Conservation (phyloP, 92 coral and sea anemone species). For the Siderastrea radians region DNA sequence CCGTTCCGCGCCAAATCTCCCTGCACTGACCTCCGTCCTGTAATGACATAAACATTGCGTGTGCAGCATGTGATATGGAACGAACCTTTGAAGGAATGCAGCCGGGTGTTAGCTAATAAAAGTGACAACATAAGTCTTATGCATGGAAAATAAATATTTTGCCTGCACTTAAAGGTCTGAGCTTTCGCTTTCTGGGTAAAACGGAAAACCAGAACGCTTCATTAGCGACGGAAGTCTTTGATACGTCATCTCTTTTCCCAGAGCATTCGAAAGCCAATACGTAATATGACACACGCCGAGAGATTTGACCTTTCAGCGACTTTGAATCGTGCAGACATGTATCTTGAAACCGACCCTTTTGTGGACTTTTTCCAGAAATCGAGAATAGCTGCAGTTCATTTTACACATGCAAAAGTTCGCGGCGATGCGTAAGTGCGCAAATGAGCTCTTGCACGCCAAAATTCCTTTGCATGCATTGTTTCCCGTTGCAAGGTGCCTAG, state of each 20-base stretch:
- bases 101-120: background rate
- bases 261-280: constrained; percentile 57
- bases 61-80: background rate
- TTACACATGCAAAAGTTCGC: background rate
- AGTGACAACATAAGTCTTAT: background rate
- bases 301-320: constrained; percentile 24
- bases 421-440: background rate
- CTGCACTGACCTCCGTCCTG: constrained; percentile 26
- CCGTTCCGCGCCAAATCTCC: constrained; percentile 60
- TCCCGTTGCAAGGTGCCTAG: constrained; percentile 19
- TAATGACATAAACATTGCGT: constrained; percentile 42
- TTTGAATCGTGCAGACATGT: constrained; percentile 29
- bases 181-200: constrained; percentile 45
- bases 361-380: constrained; percentile 15
- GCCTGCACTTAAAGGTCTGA: constrained; percentile 19
- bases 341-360: background rate
- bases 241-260: constrained; percentile 46
- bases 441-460: background rate
- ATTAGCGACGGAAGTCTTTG: constrained; percentile 35
- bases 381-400: background rate
- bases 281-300: constrained; percentile 36
- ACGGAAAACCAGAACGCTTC: constrained; percentile 1
- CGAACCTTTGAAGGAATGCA: constrained; percentile 27
- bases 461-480: background rate
- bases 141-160: background rate